Evolutionary conservation across 37 sponge, comb jelly and placozoan genomes (phyloP).

Genomic region (Axinella damicornis): DNA sequence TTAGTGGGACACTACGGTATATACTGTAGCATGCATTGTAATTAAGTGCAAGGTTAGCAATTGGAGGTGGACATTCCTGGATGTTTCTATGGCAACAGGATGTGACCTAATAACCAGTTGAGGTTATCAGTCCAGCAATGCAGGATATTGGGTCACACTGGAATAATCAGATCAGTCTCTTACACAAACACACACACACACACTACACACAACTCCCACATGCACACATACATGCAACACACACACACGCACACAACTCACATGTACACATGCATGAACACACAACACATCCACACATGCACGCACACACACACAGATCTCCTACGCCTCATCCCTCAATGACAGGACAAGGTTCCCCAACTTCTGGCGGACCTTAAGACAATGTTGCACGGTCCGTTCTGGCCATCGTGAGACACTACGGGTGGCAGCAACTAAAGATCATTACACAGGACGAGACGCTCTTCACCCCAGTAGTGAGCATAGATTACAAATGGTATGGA

Average conservation of each 20-base stretch:
- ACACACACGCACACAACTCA: constrained; percentile 58
- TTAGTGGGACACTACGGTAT: too few species aligned
- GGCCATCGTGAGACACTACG: constrained; percentile 39
- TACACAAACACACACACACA: constrained; percentile 37
- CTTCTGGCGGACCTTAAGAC: constrained; percentile 51
- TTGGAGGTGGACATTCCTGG: background rate
- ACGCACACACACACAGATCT: constrained; percentile 44
- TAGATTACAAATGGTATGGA: too few species aligned
- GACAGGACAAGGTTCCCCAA: constrained; percentile 20
- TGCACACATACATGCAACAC: constrained; percentile 14
- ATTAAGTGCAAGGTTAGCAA: background rate
- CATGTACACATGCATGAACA: too few species aligned
- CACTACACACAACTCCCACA: background rate
- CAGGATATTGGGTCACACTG: too few species aligned
- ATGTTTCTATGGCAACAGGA: too few species aligned
- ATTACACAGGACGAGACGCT: constrained; percentile 54
- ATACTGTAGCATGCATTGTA: too few species aligned
- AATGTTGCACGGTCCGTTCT: constrained; percentile 4
- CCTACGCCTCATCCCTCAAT: constrained; percentile 30
- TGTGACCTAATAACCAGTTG: too few species aligned
- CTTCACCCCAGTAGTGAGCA: constrained; percentile 39
- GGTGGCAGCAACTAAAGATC: constrained; percentile 74
- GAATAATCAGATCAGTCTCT: too few species aligned
- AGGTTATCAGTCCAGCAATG: too few species aligned
- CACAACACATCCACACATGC: constrained; percentile 48